These are phyloP conservation scores for Drosophila nebulosa DNA, from an alignment of 1,140 invertebrate species.

Conservation along the genomic window DNA sequence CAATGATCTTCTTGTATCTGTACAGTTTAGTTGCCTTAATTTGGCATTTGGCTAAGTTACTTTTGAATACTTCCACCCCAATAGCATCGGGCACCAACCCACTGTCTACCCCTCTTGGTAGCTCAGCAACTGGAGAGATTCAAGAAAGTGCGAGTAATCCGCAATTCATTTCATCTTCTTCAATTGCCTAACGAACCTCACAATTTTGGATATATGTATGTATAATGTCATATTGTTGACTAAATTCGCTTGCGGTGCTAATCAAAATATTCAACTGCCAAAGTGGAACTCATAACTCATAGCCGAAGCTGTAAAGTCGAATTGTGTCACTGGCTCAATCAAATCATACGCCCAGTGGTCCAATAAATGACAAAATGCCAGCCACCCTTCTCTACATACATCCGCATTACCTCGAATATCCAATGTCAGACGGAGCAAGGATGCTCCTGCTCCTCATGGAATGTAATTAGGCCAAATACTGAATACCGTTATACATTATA, in stretches of 20 bases:
- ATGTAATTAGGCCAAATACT: slow-evolving; percentile 70
- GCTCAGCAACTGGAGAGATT: neutral
- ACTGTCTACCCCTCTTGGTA: neutral
- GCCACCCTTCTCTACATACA: neutral
- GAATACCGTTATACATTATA: slow-evolving; percentile 29
- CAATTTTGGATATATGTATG: slow-evolving; percentile 33
- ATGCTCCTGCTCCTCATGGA: neutral
- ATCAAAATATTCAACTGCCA: slow-evolving; percentile 75
- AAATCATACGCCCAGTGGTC: slow-evolving; percentile 77
- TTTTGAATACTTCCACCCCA: no score
- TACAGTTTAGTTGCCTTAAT: no score
- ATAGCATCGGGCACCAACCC: no score
- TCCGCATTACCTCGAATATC: neutral
- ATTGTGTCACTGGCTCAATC: slow-evolving; percentile 74
- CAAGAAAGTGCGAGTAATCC: slow-evolving; percentile 49
- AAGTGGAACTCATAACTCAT: slow-evolving; percentile 4
- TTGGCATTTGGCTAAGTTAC: no score
- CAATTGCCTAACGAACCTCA: slow-evolving; percentile 70
- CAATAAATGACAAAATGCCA: slow-evolving; percentile 73
- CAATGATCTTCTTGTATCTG: no score
- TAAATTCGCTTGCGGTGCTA: slow-evolving; percentile 58
- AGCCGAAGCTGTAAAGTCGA: slow-evolving; percentile 9
- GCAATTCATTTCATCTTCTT: slow-evolving; percentile 38
- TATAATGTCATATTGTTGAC: slow-evolving; percentile 55
- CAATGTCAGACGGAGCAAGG: neutral